These are phyloP conservation scores for Chaetophractus vellerosus DNA, from an alignment of 2,797 vertebrate species.

Conservation along the genomic window DNA sequence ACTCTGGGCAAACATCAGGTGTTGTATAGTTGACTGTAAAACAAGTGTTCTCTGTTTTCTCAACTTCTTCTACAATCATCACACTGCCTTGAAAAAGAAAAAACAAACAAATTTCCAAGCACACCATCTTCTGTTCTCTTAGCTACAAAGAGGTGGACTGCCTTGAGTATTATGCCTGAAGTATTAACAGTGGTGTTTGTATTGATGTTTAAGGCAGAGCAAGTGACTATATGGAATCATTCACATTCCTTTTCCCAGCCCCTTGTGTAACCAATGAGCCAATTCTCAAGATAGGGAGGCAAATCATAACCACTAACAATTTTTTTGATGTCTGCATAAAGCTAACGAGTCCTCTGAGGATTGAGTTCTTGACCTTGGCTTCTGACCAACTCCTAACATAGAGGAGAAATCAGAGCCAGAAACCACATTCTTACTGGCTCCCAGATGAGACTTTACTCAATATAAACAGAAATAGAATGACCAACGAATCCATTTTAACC, in stretches of 20 bases:
- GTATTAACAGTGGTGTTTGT: background rate
- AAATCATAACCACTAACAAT: background rate
- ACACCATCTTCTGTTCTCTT: background rate
- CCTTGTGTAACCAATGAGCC: slow-evolving; percentile 30
- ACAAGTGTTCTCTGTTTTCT: slow-evolving; percentile 23
- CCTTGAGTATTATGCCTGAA: background rate
- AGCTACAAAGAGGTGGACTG: background rate
- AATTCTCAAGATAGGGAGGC: slow-evolving; percentile 42
- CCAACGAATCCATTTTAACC: slow-evolving; percentile 32
- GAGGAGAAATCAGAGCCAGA: slow-evolving; percentile 43
- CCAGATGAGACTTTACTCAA: slow-evolving; percentile 39
- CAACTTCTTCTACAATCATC: slow-evolving; percentile 13
- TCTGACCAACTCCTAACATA: slow-evolving; percentile 51
- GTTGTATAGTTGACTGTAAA: background rate
- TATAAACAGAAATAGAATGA: slow-evolving; percentile 47
- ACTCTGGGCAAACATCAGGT: background rate
- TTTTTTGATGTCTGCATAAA: slow-evolving; percentile 55
- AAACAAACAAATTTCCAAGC: background rate
- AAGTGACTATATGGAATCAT: slow-evolving; percentile 2
- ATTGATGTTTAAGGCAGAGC: slow-evolving; percentile 32
- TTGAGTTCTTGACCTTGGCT: slow-evolving; percentile 63
- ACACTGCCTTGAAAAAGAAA: slow-evolving; percentile 39
- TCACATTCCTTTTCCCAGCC: background rate
- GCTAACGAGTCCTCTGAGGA: slow-evolving; percentile 52
- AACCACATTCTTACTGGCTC: background rate